phyloP scores from a whole-genome alignment of 2,888 invertebrate genomes.

The Dicycla oo region DNA sequence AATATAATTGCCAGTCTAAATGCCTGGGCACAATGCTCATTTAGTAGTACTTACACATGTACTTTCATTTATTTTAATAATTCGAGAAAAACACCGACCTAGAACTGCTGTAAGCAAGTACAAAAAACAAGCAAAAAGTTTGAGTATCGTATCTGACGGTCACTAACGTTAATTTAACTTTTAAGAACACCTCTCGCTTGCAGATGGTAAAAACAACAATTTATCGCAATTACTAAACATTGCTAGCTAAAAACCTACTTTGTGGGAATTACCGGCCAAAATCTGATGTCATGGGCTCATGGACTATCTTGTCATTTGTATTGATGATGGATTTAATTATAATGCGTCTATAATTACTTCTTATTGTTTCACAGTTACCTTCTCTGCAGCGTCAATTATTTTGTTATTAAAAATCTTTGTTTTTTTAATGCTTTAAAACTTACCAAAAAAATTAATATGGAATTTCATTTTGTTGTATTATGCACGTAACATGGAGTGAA shows the following conservation, averaged over 20 bases:
- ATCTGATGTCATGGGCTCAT: slow-evolving; percentile 21
- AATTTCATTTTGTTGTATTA: slow-evolving; percentile 80
- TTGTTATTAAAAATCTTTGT: slow-evolving; percentile 1
- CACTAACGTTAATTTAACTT: slow-evolving; percentile 49
- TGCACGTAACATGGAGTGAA: slow-evolving; percentile 72
- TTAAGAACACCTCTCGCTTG: slow-evolving; percentile 53
- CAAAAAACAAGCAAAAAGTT: slow-evolving; percentile 45
- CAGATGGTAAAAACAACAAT: slow-evolving; percentile 30
- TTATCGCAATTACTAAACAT: slow-evolving; percentile 25
- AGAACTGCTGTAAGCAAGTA: slow-evolving; percentile 2
- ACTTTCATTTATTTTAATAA: slow-evolving; percentile 6
- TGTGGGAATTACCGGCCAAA: slow-evolving; percentile 19
- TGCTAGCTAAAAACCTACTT: slow-evolving; percentile 14
- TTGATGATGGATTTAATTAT: slow-evolving; percentile 26
- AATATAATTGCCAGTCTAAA: not conserved
- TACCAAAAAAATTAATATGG: slow-evolving; percentile 83
- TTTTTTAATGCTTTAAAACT: slow-evolving; percentile 60
- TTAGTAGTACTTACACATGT: not conserved
- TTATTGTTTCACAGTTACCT: slow-evolving; percentile 46
- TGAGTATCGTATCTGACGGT: slow-evolving; percentile 44
- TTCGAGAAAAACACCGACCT: slow-evolving; percentile 16
- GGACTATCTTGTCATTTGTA: slow-evolving; percentile 17
- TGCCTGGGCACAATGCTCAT: not conserved
- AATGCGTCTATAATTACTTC: slow-evolving; percentile 26
- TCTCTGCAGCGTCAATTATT: slow-evolving; percentile 13